phyloP scores from a whole-genome alignment of 2,797 vertebrate species.

The Chaunax sp. region DNA sequence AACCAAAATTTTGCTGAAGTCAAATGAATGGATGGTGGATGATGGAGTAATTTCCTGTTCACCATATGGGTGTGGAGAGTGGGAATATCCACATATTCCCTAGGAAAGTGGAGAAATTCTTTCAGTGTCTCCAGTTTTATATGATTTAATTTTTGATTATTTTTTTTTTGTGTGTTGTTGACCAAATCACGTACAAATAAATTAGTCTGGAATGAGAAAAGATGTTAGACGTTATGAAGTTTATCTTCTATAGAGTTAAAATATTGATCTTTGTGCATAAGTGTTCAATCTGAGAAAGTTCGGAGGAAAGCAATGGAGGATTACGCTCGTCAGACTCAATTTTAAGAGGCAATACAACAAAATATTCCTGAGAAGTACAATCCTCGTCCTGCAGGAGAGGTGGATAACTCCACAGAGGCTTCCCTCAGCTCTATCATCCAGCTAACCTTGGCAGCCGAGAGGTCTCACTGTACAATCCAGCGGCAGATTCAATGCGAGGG shows the following conservation, averaged over 20 bases:
- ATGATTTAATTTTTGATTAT: slow-evolving; percentile 16
- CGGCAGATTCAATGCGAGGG: slow-evolving; percentile 60
- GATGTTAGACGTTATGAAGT: slow-evolving; percentile 37
- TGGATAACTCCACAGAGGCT: slow-evolving; percentile 59
- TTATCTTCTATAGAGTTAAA: slow-evolving; percentile 7
- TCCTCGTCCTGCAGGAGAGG: slow-evolving; percentile 58
- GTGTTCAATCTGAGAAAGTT: slow-evolving; percentile 13
- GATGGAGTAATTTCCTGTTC: slow-evolving; percentile 91
- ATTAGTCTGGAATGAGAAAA: slow-evolving; percentile 67
- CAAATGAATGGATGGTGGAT: slow-evolving; percentile 89
- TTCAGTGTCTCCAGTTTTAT: slow-evolving; percentile 72
- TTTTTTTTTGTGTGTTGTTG: slow-evolving; percentile 8
- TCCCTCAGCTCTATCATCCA: slow-evolving; percentile 68
- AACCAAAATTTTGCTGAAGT: slow-evolving; percentile 86
- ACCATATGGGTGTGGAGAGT: slow-evolving; percentile 91
- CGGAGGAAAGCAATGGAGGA: slow-evolving; percentile 46
- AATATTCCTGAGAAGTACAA: slow-evolving; percentile 56
- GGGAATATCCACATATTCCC: slow-evolving; percentile 80
- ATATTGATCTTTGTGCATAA: slow-evolving; percentile 11
- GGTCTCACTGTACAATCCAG: slow-evolving; percentile 69
- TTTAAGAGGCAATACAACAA: slow-evolving; percentile 57
- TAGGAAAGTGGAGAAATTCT: slow-evolving; percentile 78
- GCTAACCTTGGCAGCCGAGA: slow-evolving; percentile 70
- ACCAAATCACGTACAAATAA: slow-evolving; percentile 48
- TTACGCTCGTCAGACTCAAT: slow-evolving; percentile 68